Conservation (phyloP, 2,113 vertebrate genomes). For the Cyprinodon brontotheroides region DNA sequence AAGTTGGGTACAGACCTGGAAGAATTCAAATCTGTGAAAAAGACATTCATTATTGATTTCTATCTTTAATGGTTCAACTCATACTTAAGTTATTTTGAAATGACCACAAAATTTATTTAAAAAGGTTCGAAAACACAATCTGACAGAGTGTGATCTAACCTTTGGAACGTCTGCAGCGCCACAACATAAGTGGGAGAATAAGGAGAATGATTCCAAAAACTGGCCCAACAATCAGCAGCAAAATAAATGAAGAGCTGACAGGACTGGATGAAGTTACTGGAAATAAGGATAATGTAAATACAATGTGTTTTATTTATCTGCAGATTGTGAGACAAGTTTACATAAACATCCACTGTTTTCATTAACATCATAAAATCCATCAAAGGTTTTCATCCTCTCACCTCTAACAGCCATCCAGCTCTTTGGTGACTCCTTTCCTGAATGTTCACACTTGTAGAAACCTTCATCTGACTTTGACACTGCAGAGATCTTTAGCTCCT, state of each 20-base stretch:
- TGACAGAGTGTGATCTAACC: background rate
- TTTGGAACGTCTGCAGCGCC: background rate
- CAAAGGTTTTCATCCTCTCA: conserved; percentile 8
- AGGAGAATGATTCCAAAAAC: conserved; percentile 7
- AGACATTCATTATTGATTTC: background rate
- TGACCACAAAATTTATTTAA: background rate
- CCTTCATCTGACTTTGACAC: conserved; percentile 55
- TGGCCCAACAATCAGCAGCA: conserved; percentile 4
- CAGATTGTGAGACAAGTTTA: background rate
- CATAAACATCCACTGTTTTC: background rate
- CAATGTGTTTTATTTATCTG: background rate
- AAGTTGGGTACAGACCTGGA: background rate
- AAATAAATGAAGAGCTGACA: background rate
- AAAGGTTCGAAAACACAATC: background rate
- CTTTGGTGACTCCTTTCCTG: background rate
- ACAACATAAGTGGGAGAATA: background rate
- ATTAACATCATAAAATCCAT: background rate
- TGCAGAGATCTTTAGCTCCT: conserved; percentile 33
- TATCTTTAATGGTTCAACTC: background rate
- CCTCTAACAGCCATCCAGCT: conserved; percentile 50
- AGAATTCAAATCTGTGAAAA: background rate
- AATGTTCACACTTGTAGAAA: conserved; percentile 33
- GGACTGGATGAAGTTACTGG: background rate
- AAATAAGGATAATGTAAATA: background rate
- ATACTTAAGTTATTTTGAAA: background rate